phyloP scores from a whole-genome alignment of 2,888 invertebrate genomes.

The Gymnocheta viridis region DNA sequence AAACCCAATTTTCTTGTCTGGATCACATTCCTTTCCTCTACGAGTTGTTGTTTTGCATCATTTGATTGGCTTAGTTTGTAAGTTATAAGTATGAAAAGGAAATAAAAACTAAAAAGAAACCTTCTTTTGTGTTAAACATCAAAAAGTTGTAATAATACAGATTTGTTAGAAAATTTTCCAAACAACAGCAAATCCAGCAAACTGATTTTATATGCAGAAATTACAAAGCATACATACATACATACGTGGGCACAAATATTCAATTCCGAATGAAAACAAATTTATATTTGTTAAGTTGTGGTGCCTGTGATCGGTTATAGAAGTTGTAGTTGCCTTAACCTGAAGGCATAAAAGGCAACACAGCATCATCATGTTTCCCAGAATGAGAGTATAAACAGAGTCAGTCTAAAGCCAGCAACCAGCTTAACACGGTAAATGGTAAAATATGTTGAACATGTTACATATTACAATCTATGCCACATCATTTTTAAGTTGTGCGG shows the following conservation, averaged over 20 bases:
- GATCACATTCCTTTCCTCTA: not conserved
- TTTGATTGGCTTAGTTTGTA: conserved; percentile 54
- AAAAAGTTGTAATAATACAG: conserved; percentile 55
- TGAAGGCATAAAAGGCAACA: conserved; percentile 43
- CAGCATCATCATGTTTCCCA: conserved; percentile 5
- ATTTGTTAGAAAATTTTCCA: conserved; percentile 44
- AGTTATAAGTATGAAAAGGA: not conserved
- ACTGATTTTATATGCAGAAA: conserved; percentile 41
- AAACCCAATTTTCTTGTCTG: not conserved
- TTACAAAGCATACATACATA: conserved; percentile 9
- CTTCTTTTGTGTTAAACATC: conserved; percentile 26
- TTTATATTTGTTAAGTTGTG: conserved; percentile 35
- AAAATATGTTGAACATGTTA: conserved; percentile 61
- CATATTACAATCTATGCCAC: conserved; percentile 40
- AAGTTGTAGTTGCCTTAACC: conserved; percentile 40
- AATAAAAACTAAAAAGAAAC: not conserved
- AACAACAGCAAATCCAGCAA: conserved; percentile 31
- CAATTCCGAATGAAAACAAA: conserved; percentile 18
- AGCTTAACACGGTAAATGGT: conserved; percentile 63
- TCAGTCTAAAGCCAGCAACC: conserved; percentile 19
- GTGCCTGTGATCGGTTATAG: conserved; percentile 2
- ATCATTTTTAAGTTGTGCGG: conserved; percentile 1
- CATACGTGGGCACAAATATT: conserved; percentile 3
- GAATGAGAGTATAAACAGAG: not conserved
- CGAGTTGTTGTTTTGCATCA: not conserved